phyloP scores from a whole-genome alignment of 2,888 invertebrate genomes.

The Chydorus sphaericus region DNA sequence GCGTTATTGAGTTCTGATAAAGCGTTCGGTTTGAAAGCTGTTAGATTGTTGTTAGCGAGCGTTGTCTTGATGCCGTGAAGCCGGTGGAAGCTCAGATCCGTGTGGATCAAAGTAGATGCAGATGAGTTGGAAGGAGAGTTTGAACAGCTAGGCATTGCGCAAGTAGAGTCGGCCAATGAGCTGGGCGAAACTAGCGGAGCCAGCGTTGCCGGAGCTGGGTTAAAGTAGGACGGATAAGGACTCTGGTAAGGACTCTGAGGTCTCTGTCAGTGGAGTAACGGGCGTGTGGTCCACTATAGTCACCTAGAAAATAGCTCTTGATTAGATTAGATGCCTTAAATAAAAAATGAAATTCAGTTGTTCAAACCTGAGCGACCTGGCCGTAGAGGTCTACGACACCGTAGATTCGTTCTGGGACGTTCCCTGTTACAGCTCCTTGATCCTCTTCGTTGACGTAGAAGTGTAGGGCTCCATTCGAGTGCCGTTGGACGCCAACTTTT shows the following conservation, averaged over 20 bases:
- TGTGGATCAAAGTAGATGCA: conserved; percentile 25
- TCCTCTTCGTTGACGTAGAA: conserved; percentile 87
- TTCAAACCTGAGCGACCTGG: conserved; percentile 84
- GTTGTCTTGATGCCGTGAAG: conserved; percentile 79
- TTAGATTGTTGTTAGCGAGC: conserved; percentile 65
- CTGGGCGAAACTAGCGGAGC: background rate
- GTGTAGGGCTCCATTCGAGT: conserved; percentile 71
- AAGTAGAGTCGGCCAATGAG: conserved; percentile 8
- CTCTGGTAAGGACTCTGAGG: too few species aligned
- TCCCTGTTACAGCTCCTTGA: conserved; percentile 58
- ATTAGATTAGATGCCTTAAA: too few species aligned
- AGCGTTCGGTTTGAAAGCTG: conserved; percentile 72
- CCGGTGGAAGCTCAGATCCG: conserved; percentile 72
- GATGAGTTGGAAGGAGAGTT: conserved; percentile 2
- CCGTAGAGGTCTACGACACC: conserved; percentile 91
- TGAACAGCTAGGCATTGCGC: conserved; percentile 4
- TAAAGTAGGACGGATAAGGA: conserved; percentile 4
- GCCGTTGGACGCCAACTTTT: conserved; percentile 74
- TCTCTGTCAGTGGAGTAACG: background rate
- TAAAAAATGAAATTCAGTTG: too few species aligned
- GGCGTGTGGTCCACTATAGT: conserved; percentile 51
- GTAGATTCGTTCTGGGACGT: conserved; percentile 73
- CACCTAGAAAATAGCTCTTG: too few species aligned
- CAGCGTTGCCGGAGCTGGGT: background rate
- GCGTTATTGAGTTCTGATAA: conserved; percentile 89